Percentiles rank a stretch among this genome's conserved stretches.
phyloP scores from a whole-genome alignment of 2,797 vertebrate species.

The Philypnodon macrostomus region DNA sequence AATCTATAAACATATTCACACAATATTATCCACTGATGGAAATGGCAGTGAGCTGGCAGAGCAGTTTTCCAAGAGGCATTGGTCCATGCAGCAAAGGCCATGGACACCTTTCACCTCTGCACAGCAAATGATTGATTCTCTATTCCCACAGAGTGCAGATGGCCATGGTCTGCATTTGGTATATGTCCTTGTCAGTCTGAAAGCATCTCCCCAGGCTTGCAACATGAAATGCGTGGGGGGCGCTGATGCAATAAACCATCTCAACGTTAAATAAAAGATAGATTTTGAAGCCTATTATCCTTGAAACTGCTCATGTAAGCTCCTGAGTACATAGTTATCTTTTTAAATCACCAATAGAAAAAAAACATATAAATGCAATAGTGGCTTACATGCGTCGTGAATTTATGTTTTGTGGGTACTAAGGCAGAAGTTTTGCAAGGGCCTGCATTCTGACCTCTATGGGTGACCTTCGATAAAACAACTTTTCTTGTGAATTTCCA shows the following conservation, averaged over 20 bases:
- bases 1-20: not conserved
- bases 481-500: not conserved
- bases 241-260: conserved; percentile 39
- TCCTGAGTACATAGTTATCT: conserved; percentile 22
- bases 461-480: not conserved
- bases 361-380: not conserved
- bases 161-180: conserved; percentile 45
- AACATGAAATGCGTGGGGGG: conserved; percentile 42
- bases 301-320: conserved; percentile 32
- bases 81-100: conserved; percentile 22
- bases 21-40: conserved; percentile 1
- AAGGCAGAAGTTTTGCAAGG: not conserved
- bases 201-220: conserved; percentile 39
- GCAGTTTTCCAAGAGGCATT: conserved; percentile 21
- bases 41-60: conserved; percentile 7
- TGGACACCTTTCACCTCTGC: conserved; percentile 52
- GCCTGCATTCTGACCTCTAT: conserved; percentile 9
- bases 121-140: conserved; percentile 60
- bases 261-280: conserved; percentile 47
- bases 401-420: conserved; percentile 1
- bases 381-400: not conserved
- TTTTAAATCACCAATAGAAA: conserved; percentile 30
- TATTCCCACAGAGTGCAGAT: conserved; percentile 39
- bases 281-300: conserved; percentile 41
- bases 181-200: conserved; percentile 56